A percentile compares a stretch with the other conserved stretches of the same genome.
Conservation (phyloP, 92 coral and sea anemone species). For the Zoanthus solanderi region DNA sequence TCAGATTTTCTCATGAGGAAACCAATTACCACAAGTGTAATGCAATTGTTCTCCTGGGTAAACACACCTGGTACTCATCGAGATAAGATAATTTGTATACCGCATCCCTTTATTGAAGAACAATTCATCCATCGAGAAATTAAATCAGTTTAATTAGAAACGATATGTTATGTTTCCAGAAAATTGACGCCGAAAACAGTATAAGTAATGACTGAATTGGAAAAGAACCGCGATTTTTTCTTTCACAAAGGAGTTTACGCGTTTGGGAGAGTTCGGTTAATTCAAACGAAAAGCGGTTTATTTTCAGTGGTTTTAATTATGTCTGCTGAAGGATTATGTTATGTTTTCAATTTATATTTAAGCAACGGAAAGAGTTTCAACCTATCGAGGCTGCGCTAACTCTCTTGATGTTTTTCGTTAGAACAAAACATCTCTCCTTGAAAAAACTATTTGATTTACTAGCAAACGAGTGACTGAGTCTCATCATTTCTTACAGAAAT, state of each 20-base stretch:
- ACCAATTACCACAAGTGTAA: conserved; percentile 35
- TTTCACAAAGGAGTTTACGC: neutral
- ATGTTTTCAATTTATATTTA: conserved; percentile 16
- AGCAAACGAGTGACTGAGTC: neutral
- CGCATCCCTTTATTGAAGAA: conserved; percentile 18
- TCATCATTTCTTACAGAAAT: neutral
- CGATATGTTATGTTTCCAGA: conserved; percentile 9
- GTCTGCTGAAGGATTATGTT: neutral
- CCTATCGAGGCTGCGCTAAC: neutral
- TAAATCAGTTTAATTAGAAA: conserved; percentile 18
- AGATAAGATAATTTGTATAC: neutral
- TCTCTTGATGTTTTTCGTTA: neutral
- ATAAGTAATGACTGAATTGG: neutral
- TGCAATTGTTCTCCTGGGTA: conserved; percentile 21
- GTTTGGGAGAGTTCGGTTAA: neutral
- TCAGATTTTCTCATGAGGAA: neutral
- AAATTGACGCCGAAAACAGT: conserved; percentile 3
- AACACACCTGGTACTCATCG: conserved; percentile 24
- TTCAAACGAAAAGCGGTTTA: neutral
- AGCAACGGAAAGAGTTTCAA: conserved; percentile 22
- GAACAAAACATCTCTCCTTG: conserved; percentile 3
- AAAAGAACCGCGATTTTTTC: neutral
- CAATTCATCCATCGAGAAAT: conserved; percentile 15
- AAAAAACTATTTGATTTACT: neutral
- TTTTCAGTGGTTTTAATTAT: conserved; percentile 17